Evolutionary conservation across 1,140 invertebrate species (phyloP), one percentile per base, ranked within the genome.

Genomic region (Hypsibius dujardini): DNA sequence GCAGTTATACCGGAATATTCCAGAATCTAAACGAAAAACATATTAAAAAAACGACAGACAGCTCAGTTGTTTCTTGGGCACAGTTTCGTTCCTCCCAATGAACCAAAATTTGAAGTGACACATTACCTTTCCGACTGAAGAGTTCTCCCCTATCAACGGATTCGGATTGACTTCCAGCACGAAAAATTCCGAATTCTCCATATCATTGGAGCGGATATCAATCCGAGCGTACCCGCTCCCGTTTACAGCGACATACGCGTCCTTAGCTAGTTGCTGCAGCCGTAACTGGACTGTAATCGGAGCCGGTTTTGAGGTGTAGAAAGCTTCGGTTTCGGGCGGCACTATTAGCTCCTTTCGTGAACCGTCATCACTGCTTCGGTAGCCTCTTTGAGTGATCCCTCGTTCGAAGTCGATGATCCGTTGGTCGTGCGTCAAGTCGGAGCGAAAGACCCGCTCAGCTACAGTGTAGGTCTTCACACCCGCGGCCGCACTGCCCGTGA

Each of bases 151-250:
- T 7, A 56, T 12, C 7, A n/a, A 56, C 50, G 50, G 50, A n/a
- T 56, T 56, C 12, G 62, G 12, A 42, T 67, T 67, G 12, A 45
- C 62, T 42, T 67, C 62, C 62, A 67, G 42, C 12, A 67, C 62
- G 7, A 45, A 15, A 42, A 67, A 45, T 7, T 42, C 3, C 12
- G 12, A 12, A 12, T 42, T 67, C 12, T 15, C 62, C 62, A 42
- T 12, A n/a, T 56, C 50, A 67, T 67, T 42, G 12, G 62, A 67
- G 12, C 62, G 62, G 62, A 67, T 67, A 45, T 67, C 62, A 12
- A 67, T 3, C 45, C 62, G 12, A 7, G 62, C 62, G 62, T 67
- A 67, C 12, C 62, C 62, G 45, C 12, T 67, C 12, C 62, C 62
- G 42, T 42, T 42, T 45, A 67, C 12, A 12, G 62, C 62, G 12